These are phyloP conservation scores for Lutraria rhynchaena DNA, from an alignment of 1,140 invertebrate genomes.

Conservation along the genomic window DNA sequence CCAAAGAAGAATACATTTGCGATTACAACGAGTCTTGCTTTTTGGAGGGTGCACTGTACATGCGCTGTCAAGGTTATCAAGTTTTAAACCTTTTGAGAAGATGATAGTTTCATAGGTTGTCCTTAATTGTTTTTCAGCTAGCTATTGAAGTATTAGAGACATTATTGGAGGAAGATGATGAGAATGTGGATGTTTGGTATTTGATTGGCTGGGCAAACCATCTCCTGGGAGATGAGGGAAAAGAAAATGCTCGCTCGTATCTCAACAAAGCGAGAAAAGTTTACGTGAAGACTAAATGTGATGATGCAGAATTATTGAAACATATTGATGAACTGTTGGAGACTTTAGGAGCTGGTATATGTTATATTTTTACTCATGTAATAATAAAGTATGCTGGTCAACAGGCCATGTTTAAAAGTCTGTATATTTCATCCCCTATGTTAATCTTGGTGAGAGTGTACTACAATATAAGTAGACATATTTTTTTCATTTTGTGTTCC, in stretches of 20 bases:
- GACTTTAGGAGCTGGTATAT: constrained; percentile 74
- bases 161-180: constrained; percentile 72
- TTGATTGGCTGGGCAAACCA: constrained; percentile 75
- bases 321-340: constrained; percentile 74
- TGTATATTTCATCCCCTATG: too few species aligned
- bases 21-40: too few species aligned
- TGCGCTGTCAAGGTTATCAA: not conserved
- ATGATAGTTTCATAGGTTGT: not conserved
- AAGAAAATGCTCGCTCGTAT: constrained; percentile 68
- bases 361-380: too few species aligned
- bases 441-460: too few species aligned
- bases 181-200: constrained; percentile 76
- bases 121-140: constrained; percentile 62
- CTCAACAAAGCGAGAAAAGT: constrained; percentile 66
- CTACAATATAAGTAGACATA: too few species aligned
- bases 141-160: constrained; percentile 67
- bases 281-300: constrained; percentile 69
- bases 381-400: too few species aligned
- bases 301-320: constrained; percentile 71
- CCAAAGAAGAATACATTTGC: too few species aligned
- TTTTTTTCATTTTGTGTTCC: too few species aligned
- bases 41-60: not conserved
- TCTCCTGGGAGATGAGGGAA: constrained; percentile 74
- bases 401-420: too few species aligned
- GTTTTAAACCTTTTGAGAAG: not conserved